Evolutionary conservation across 2,113 vertebrate genomes (phyloP), one percentile per base, ranked within the genome.

Genomic region (Phainopepla nitens): DNA sequence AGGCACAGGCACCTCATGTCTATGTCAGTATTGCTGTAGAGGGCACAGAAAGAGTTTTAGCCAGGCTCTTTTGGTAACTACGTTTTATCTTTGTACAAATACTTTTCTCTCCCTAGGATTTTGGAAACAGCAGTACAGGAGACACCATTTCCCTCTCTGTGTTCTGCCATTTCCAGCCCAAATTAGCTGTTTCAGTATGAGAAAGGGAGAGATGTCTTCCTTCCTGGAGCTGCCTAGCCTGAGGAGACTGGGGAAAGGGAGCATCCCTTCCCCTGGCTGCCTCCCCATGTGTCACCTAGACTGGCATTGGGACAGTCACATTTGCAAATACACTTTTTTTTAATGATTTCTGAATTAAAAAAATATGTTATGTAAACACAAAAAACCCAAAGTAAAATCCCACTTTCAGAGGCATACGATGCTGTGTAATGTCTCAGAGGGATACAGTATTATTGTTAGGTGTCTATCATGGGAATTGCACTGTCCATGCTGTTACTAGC

Each of bases 281-380:
- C 28, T 88, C 18, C 18, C 27, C 1, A 1, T 3, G 0, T 47
- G 9, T 50, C 51, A 50, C 36, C 14, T 4, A 13, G 45, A 33
- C 36, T 62, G 15, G 3, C 10, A 47, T 1, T 18, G 21, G 20
- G 23, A 42, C 13, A 66, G 24, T 27, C 2, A 0, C 19, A 11
- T 60, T 80, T 90, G 9, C 29, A 64, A 18, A 8, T 14, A 9
- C 6, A 21, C 5, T 10, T 82, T 77, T 77, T 8, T 2, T 5
- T 1, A 4, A 19, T 35, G 6, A 51, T 69, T 77, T 50, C 39
- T 58, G 11, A 68, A 41, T 41, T 8, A 24, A 36, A 29, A 29
- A 56, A 60, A 10, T 21, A 13, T 42, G n/a, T 5, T 33, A 16
- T 25, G 3, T 42, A 39, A 70, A 44, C 16, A 42, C 14, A 51